These are phyloP conservation scores for Onychomys torridus DNA, from an alignment of 2,797 vertebrate species.

Conservation along the genomic window DNA sequence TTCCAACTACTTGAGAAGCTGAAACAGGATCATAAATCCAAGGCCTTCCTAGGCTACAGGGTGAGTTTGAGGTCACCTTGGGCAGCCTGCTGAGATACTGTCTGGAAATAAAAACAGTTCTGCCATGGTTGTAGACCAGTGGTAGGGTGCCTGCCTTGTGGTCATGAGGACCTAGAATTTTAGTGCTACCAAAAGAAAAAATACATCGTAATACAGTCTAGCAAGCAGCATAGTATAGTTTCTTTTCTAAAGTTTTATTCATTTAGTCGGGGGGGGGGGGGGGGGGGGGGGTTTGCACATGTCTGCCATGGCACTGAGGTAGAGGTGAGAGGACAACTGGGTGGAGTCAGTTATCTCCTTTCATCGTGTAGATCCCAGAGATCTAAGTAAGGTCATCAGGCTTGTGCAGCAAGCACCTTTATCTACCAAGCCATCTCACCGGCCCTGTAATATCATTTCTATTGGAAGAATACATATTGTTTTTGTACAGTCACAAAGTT, in stretches of 20 bases:
- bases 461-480: background rate
- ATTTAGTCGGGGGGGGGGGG: background rate
- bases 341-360: background rate
- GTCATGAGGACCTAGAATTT: background rate
- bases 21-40: background rate
- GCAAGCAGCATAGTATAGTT: background rate
- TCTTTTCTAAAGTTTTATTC: background rate
- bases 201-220: too few species aligned
- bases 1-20: background rate
- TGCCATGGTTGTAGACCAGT: background rate
- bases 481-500: background rate
- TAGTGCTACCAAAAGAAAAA: background rate
- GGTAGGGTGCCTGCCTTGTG: background rate
- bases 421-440: background rate
- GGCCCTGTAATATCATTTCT: background rate
- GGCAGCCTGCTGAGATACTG: background rate
- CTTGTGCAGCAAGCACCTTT: background rate
- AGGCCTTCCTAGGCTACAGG: background rate
- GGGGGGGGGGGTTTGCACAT: background rate
- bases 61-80: background rate
- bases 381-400: background rate
- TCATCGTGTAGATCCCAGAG: background rate
- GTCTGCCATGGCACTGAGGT: background rate
- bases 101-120: background rate
- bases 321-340: background rate